Evolutionary conservation across 2,797 vertebrate species (phyloP), one percentile per base, ranked within the genome.

Genomic region (Galaxias olidus): DNA sequence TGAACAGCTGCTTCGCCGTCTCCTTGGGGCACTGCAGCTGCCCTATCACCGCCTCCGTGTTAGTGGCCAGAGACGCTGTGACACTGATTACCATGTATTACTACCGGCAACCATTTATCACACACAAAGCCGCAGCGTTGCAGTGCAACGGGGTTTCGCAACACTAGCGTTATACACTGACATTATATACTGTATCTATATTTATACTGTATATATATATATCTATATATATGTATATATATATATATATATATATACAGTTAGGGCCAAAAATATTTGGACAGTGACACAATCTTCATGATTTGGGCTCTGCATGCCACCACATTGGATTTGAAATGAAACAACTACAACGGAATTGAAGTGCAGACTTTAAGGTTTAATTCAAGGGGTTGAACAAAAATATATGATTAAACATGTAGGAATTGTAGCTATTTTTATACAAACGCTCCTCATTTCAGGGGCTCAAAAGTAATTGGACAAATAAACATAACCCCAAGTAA

Each of bases 21-120:
- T 78, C 81, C 78, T 46, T 48, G 53, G 68, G 74, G 75, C 79
- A 53, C 63, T 65, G 69, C 82, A 85, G 83, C 85, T 85, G 84
- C 60, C 62, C 69, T 71, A 53, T 61, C 19, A 74, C 70, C 40
- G 56, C 68, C 74, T 78, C 75, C 61, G 80, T 82, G 81, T 81
- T 73, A 78, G 75, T 63, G 63, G 71, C 71, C 55, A 45, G 68
- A 75, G 71, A 77, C 67, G 73, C 64, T 70, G 82, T 75, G 63
- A 83, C 74, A 71, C 67, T 78, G 75, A 88, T 87, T 84, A 82
- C 43, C 55, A 45, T 11, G 41, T 57, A 47, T 44, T 52, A 72
- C 71, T 78, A 30, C 30, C 30, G 66, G 73, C 71, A 85, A 69
- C 76, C 57, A 61, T 70, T 76, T 76, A 82, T 84, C 79, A 73